Evolutionary conservation across 2,888 invertebrate genomes (phyloP).

Genomic region (Mesorhabditis spiculigera): DNA sequence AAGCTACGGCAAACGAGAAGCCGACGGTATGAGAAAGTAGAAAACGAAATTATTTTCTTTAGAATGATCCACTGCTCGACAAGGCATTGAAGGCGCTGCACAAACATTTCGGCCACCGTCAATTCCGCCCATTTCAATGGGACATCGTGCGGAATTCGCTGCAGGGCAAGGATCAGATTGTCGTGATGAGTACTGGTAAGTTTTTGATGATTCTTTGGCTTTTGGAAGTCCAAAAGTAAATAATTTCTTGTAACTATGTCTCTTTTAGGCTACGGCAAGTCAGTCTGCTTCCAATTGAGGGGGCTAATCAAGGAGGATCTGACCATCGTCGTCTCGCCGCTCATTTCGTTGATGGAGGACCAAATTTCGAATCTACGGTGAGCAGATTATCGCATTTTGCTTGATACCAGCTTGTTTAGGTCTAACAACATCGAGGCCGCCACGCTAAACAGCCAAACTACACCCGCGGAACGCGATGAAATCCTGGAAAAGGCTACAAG

Average conservation of each 20-base stretch:
- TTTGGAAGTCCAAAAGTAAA: slow-evolving; percentile 15
- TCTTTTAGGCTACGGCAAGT: slow-evolving; percentile 70
- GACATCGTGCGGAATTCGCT: slow-evolving; percentile 35
- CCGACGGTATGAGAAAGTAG: no score
- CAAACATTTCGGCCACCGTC: slow-evolving; percentile 38
- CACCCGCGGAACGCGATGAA: slow-evolving; percentile 9
- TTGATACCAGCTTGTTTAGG: neutral
- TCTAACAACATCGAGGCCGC: slow-evolving; percentile 9
- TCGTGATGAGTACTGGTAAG: slow-evolving; percentile 35
- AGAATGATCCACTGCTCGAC: no score
- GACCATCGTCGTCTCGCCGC: slow-evolving; percentile 80
- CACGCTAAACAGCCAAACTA: neutral
- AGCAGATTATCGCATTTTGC: slow-evolving; percentile 5
- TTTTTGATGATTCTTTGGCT: neutral
- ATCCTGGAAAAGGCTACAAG: slow-evolving; percentile 7
- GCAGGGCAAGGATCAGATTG: slow-evolving; percentile 31
- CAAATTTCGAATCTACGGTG: slow-evolving; percentile 62
- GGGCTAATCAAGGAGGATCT: slow-evolving; percentile 70
- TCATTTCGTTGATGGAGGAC: slow-evolving; percentile 85
- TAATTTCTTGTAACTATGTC: slow-evolving; percentile 22
- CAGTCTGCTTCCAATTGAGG: slow-evolving; percentile 82
- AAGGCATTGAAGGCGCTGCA: slow-evolving; percentile 15
- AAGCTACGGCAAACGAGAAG: no score
- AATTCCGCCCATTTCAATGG: slow-evolving; percentile 45
- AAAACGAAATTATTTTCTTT: no score